Evolutionary conservation across 2,113 vertebrate genomes (phyloP), one percentile per base, ranked within the genome.

Genomic region (Callipepla californica): DNA sequence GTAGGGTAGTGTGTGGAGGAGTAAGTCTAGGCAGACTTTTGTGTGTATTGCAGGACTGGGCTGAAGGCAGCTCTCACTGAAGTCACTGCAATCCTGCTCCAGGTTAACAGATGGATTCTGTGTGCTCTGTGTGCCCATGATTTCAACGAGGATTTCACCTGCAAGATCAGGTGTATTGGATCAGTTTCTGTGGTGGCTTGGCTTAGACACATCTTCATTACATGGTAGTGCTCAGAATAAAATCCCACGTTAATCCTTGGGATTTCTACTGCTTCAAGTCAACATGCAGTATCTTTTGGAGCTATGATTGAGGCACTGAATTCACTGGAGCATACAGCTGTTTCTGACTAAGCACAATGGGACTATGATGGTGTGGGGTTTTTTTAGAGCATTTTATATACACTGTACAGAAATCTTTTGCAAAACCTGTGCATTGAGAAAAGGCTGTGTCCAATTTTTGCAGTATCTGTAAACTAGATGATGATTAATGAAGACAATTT

Each of bases 331-430:
- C 85, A 96, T 96, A 92, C 81, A 88, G 90, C 97, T 97, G 95
- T 96, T 97, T 97, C 96, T 97, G 97, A 97, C 93, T 94, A 98
- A 98, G 98, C 98, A 98, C 98, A 98, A 98, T 89, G 96, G 97
- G 94, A 97, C 88, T 80, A 32, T 12, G 78, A 94, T 93, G 85
- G 91, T 62, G 25, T 13, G 40, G 40, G 36, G 34, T 95, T 97
- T 98, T 97, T 95, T 94, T 84, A 73, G 93, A 95, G 84, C 95
- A 90, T 98, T 98, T 98, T 98, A 96, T 98, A 98, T 94, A 94
- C 96, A 80, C 93, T 98, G 97, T 98, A 98, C 96, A 98, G 96
- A 98, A 97, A 97, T 92, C 93, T 97, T 98, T 97, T 97, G 96
- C 97, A 97, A 96, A 97, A 97, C 94, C 96, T 96, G 96, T 97